Evolutionary conservation across 1,140 invertebrate species (phyloP).

Genomic region (Cardiocondyla obscurior): DNA sequence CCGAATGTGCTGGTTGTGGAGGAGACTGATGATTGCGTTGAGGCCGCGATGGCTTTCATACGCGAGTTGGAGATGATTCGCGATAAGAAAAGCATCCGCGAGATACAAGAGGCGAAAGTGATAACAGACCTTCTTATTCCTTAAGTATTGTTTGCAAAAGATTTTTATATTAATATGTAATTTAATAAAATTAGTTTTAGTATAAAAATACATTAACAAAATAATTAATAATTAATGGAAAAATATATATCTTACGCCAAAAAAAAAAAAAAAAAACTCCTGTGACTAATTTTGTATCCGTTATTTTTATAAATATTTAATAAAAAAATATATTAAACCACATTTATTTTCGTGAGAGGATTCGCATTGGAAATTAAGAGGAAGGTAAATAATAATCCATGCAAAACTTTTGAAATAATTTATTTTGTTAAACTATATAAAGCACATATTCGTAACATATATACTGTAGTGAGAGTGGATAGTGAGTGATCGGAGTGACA

Average conservation of each 20-base stretch:
- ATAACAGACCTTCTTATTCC: conserved; percentile 78
- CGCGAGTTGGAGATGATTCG: conserved; percentile 76
- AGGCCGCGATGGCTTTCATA: conserved; percentile 70
- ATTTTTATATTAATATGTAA: neutral
- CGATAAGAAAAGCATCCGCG: conserved; percentile 46
- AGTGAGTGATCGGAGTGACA: conserved; percentile 66
- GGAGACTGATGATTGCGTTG: conserved; percentile 50
- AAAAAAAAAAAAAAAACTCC: neutral
- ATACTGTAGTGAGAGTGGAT: conserved; percentile 73
- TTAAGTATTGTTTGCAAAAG: conserved; percentile 46
- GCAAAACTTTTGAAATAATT: conserved; percentile 76
- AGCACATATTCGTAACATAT: conserved; percentile 77
- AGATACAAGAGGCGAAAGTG: conserved; percentile 74
- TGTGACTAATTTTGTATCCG: neutral
- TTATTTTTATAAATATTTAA: neutral
- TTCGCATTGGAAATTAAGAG: conserved; percentile 16
- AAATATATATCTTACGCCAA: neutral
- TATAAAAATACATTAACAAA: neutral
- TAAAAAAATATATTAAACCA: too few relatives aligned
- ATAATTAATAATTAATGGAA: neutral
- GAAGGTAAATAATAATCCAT: too few relatives aligned
- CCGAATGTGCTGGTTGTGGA: conserved; percentile 64
- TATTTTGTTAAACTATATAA: conserved; percentile 80
- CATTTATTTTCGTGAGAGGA: too few relatives aligned
- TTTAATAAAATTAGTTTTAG: neutral